Evolutionary conservation across 2,113 vertebrate species (phyloP), one percentile per base, ranked within the genome.

Genomic region (Mola mola): DNA sequence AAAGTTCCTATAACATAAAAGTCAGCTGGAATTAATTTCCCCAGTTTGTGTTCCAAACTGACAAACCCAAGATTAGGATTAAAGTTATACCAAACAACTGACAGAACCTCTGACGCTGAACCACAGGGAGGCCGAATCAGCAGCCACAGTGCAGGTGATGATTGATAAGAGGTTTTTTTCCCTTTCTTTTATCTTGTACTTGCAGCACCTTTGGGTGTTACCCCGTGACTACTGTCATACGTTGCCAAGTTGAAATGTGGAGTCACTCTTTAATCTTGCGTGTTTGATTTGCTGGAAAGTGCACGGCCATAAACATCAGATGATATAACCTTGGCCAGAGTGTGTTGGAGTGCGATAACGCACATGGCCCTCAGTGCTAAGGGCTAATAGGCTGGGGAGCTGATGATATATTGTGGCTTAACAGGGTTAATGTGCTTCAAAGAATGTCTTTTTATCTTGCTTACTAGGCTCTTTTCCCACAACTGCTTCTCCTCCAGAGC

Each of bases 311-410:
- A 62, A 81, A 82, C 57, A 48, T 38, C 26, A 13, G 60, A 50
- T 50, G 48, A 31, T 52, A 44, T 62, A 75, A 81, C 73, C 63
- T 80, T 75, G 81, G 72, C 48, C 70, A 34, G 20, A 61, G 58
- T 73, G 66, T 87, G 85, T 59, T 63, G 26, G 36, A 64, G 57
- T 31, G 51, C 24, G 83, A 87, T 86, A 86, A 84, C 79, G 19
- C 66, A 46, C 43, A 43, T 3, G 40, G 61, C 36, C 50, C 68
- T 44, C 19, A 22, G 34, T 31, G 72, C 47, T 72, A 70, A 77
- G 63, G 52, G 68, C 38, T 75, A 71, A 80, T 62, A 66, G 61
- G 59, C 38, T 37, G 24, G 6, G 40, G 61, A 47, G 68, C 62
- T 37, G 75, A 68, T 76, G 81, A 86, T 81, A 75, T 73, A 78